These are phyloP conservation scores for Condylostylus longicornis DNA, from an alignment of 1,140 invertebrate species.

Conservation along the genomic window DNA sequence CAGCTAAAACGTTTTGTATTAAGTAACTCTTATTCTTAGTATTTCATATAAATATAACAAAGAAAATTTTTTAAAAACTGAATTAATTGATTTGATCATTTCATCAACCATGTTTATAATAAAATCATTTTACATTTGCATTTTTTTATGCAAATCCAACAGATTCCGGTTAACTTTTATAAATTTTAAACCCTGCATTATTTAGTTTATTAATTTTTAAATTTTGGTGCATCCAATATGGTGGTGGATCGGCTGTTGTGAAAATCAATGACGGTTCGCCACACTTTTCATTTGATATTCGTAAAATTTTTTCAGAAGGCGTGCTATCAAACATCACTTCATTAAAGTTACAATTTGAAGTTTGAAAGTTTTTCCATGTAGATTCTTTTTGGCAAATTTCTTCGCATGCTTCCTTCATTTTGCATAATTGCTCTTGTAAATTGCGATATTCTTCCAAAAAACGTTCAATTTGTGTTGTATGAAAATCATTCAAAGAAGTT, in stretches of 20 bases:
- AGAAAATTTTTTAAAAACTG: too few species aligned
- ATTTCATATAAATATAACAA: too few species aligned
- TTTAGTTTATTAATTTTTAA: slow-evolving; percentile 30
- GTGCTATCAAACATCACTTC: slow-evolving; percentile 12
- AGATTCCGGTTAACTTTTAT: too few species aligned
- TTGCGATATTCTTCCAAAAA: slow-evolving; percentile 61
- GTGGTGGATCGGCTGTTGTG: slow-evolving; percentile 29
- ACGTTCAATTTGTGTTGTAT: slow-evolving; percentile 56
- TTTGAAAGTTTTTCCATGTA: slow-evolving; percentile 21
- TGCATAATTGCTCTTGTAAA: slow-evolving; percentile 55
- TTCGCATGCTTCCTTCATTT: slow-evolving; percentile 61
- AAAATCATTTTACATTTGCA: too few species aligned
- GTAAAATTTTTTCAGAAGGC: slow-evolving; percentile 26
- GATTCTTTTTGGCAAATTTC: slow-evolving; percentile 40
- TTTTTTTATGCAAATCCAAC: too few species aligned
- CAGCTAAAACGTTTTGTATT: too few species aligned
- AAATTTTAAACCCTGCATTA: too few species aligned
- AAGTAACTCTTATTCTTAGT: too few species aligned
- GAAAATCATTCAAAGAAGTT: too few species aligned
- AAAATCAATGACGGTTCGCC: slow-evolving; percentile 30
- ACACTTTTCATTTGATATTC: slow-evolving; percentile 37
- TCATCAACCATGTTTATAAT: too few species aligned
- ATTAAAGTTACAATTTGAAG: slow-evolving; percentile 30
- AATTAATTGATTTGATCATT: too few species aligned
- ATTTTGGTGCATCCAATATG: slow-evolving; percentile 30